Evolutionary conservation across 2,113 vertebrate species (phyloP).

Genomic region (Oreotragus oreotragus): DNA sequence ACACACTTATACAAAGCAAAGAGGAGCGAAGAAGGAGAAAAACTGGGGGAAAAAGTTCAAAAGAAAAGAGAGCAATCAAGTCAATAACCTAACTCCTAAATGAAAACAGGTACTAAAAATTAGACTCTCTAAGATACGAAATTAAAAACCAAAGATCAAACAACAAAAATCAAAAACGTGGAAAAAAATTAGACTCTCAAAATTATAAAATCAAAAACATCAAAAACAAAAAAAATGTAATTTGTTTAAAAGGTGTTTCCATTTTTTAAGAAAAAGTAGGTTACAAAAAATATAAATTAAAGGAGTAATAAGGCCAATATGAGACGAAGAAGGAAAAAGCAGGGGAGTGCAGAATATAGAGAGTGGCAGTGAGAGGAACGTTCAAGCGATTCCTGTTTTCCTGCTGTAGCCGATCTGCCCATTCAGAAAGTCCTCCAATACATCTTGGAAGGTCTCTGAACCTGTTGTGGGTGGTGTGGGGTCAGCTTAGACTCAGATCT

Average conservation of each 20-base stretch:
- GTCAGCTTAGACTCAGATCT: neutral
- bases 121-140: neutral
- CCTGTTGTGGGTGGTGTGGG: neutral
- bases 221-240: neutral
- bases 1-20: neutral
- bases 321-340: neutral
- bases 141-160: neutral
- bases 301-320: neutral
- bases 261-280: neutral
- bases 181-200: neutral
- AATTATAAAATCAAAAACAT: neutral
- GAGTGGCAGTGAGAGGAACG: neutral
- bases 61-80: neutral
- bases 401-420: neutral
- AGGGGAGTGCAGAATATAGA: neutral
- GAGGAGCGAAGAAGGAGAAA: neutral
- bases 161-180: neutral
- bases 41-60: fast-evolving
- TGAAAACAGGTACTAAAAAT: neutral
- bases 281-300: neutral
- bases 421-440: neutral
- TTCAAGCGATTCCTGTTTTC: neutral
- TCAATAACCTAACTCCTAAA: neutral
- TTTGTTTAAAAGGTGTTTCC: neutral
- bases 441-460: neutral